phyloP scores from a whole-genome alignment of 2,113 vertebrate genomes.

The Esox niger region DNA sequence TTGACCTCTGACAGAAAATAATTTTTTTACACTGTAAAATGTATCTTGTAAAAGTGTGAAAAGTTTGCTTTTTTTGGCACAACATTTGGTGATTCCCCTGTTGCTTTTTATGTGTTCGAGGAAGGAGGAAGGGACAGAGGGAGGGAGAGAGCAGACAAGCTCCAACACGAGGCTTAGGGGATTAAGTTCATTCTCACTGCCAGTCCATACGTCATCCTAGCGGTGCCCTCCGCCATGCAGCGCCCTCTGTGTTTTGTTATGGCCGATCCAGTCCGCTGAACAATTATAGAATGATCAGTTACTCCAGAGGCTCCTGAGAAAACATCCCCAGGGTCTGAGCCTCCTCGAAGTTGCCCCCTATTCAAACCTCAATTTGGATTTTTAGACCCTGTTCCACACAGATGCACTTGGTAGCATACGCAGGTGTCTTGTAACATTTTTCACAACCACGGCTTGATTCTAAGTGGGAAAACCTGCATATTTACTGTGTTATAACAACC shows the following conservation, averaged over 20 bases:
- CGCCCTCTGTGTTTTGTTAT: conserved; percentile 50
- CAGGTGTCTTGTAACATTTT: not conserved
- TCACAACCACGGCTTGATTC: not conserved
- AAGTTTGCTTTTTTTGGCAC: not conserved
- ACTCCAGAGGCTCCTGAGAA: conserved; percentile 43
- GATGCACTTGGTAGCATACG: not conserved
- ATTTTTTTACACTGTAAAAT: not conserved
- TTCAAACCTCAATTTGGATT: conserved; percentile 31
- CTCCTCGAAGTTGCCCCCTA: conserved; percentile 37
- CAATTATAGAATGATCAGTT: conserved; percentile 50
- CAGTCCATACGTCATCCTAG: conserved; percentile 57
- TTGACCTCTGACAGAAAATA: not conserved
- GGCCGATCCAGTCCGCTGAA: conserved; percentile 52
- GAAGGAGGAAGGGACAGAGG: not conserved
- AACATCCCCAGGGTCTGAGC: conserved; percentile 50
- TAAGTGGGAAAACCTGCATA: not conserved
- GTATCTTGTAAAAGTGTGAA: not conserved
- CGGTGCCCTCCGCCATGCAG: conserved; percentile 47
- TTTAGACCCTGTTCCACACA: not conserved
- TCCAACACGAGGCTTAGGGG: conserved; percentile 66
- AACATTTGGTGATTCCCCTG: not conserved
- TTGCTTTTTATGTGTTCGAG: not conserved
- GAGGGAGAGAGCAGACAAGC: conserved; percentile 39
- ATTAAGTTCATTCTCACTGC: conserved; percentile 73
- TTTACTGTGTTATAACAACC: not conserved